Evolutionary conservation across 2,888 invertebrate genomes (phyloP), one percentile per base, ranked within the genome.

Genomic region (Eristalis tenax): DNA sequence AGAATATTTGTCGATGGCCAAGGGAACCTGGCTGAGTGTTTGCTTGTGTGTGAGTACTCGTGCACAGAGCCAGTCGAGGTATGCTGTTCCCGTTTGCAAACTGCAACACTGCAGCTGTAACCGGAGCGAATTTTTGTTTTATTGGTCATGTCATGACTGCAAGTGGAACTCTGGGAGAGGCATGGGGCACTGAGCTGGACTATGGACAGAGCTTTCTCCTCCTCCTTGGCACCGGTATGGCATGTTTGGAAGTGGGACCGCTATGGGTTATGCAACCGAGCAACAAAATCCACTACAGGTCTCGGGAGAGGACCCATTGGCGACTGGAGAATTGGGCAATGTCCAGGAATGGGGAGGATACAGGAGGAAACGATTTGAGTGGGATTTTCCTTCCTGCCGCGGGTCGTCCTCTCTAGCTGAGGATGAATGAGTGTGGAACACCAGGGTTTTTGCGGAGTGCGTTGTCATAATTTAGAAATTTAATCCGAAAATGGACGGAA

Each of bases 71-170:
- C 22, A 61, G 61, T 26, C 28, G 15, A 32, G 28, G 61, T 61
- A 61, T 35, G n/a, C 59, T 59, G 61, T 68, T 73, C 64, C 26
- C 57, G 74, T 64, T 84, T 18, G 79, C 38, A 74, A 64, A 59
- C 74, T 40, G 50, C 50, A 50, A 50, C 57, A 83, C 75, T 84
- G 70, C 80, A 84, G 79, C 75, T 79, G 79, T 78, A 65, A 80
- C 28, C 32, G 61, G 26, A 63, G 68, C 43, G 68, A 50, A 69
- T 68, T 69, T 77, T 61, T 66, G 68, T 68, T 28, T 68, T 68
- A 75, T 66, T 66, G 75, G 75, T 66, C 75, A 75, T 74, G 65
- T 43, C 26, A 74, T 50, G 59, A 32, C 75, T 76, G 26, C n/a
- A 22, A 61, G 8, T 28, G 26, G 66, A 15, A 26, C 26, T 26